Evolutionary conservation across 1,140 invertebrate genomes (phyloP).

Genomic region (Drosophila pseudoobscura): DNA sequence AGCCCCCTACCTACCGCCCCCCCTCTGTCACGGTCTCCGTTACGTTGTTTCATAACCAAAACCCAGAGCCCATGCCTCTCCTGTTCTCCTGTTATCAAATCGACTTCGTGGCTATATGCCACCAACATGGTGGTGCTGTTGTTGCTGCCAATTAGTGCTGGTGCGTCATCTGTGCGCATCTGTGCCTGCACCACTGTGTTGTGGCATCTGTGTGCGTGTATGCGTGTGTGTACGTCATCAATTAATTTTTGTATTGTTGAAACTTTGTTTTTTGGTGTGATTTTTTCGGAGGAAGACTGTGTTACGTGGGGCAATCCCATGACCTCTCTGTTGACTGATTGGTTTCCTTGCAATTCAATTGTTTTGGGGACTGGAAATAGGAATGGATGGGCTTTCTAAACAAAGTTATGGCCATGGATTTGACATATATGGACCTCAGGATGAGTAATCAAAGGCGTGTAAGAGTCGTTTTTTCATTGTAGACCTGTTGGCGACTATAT

Average conservation of each 20-base stretch:
- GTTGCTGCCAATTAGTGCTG: conserved; percentile 76
- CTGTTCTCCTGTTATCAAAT: conserved; percentile 63
- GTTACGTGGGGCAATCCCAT: conserved; percentile 27
- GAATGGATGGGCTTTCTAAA: conserved; percentile 42
- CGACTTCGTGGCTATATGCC: conserved; percentile 54
- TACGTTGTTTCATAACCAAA: conserved; percentile 65
- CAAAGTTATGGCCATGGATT: conserved; percentile 38
- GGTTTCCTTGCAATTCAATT: conserved; percentile 63
- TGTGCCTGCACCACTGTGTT: background rate
- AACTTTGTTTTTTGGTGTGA: conserved; percentile 46
- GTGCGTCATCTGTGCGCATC: conserved; percentile 50
- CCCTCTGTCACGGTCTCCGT: conserved; percentile 3
- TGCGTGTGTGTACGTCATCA: conserved; percentile 59
- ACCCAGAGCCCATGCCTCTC: conserved; percentile 11
- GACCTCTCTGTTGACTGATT: conserved; percentile 61
- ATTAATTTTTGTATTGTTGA: conserved; percentile 76
- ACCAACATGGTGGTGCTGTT: conserved; percentile 49
- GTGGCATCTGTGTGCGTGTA: conserved; percentile 13
- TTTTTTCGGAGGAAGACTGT: conserved; percentile 21
- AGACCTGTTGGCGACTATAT: no score
- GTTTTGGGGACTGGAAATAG: conserved; percentile 20
- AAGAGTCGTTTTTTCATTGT: background rate
- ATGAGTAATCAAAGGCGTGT: background rate
- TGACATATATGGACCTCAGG: conserved; percentile 12
- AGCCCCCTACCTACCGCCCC: background rate